Evolutionary conservation across 2,888 invertebrate species (phyloP).

Genomic region (Brachylomia viminalis): DNA sequence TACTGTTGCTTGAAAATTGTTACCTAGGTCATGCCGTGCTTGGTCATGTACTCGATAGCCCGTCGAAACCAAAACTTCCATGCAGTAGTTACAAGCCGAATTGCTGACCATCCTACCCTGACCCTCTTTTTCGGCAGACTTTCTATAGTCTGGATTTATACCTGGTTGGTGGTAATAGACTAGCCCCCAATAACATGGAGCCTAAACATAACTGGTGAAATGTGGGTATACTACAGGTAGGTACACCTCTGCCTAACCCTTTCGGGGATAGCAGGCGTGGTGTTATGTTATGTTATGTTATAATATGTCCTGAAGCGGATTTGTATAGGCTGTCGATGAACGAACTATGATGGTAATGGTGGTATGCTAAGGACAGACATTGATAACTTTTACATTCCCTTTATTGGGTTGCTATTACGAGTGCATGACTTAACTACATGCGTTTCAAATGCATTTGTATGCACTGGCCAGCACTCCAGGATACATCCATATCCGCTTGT

Average conservation of each 20-base stretch:
- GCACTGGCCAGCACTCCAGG: neutral
- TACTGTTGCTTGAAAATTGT: neutral
- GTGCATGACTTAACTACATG: slow-evolving; percentile 5
- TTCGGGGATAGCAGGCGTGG: no score
- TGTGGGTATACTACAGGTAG: neutral
- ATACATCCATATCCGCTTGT: slow-evolving; percentile 5
- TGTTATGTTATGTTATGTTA: neutral
- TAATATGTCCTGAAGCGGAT: neutral
- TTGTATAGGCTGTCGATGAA: neutral
- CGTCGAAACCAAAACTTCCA: neutral
- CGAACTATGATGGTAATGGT: neutral
- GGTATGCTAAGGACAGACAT: slow-evolving; percentile 22
- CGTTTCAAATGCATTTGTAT: slow-evolving; percentile 34
- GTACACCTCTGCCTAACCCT: neutral
- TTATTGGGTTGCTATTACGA: slow-evolving; percentile 28
- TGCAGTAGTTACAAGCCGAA: no score
- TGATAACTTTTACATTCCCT: slow-evolving; percentile 54
- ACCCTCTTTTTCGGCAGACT: neutral
- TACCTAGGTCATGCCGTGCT: neutral
- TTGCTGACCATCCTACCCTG: neutral
- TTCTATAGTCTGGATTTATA: neutral
- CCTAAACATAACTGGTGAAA: neutral
- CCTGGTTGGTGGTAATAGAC: neutral
- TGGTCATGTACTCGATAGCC: neutral
- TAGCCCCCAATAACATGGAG: no score